Conservation (phyloP, 1,140 invertebrate genomes). For the Diuraphis noxia region DNA sequence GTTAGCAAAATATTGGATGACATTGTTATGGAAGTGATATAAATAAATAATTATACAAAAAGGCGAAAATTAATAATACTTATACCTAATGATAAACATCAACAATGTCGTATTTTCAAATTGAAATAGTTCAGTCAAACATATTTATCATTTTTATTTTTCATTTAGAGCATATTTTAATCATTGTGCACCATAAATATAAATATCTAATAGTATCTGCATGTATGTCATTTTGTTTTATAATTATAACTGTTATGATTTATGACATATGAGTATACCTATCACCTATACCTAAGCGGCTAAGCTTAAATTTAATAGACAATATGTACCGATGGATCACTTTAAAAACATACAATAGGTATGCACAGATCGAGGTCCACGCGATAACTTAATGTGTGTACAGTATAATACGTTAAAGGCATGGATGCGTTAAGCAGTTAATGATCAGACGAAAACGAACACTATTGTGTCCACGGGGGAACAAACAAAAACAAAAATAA, state of each 20-base stretch:
- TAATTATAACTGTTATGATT: no score
- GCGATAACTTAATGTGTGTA: background rate
- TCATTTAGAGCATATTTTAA: background rate
- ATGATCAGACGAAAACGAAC: background rate
- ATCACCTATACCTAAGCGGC: no score
- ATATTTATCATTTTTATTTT: no score
- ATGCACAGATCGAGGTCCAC: background rate
- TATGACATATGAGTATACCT: no score
- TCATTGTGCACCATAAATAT: background rate
- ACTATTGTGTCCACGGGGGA: background rate
- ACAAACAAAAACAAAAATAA: background rate
- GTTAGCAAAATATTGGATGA: no score
- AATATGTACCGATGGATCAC: background rate
- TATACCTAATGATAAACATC: background rate
- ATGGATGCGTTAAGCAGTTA: constrained; percentile 3
- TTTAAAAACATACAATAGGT: background rate
- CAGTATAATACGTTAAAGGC: background rate
- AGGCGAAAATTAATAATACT: no score
- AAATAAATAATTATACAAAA: no score
- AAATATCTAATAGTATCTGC: background rate
- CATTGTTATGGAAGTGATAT: no score
- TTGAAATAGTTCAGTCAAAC: background rate
- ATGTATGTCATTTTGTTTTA: background rate
- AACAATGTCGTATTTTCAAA: background rate
- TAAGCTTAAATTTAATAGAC: no score